These are phyloP conservation scores for Pelmatolapia mariae DNA, from an alignment of 2,113 vertebrate species.

Conservation along the genomic window DNA sequence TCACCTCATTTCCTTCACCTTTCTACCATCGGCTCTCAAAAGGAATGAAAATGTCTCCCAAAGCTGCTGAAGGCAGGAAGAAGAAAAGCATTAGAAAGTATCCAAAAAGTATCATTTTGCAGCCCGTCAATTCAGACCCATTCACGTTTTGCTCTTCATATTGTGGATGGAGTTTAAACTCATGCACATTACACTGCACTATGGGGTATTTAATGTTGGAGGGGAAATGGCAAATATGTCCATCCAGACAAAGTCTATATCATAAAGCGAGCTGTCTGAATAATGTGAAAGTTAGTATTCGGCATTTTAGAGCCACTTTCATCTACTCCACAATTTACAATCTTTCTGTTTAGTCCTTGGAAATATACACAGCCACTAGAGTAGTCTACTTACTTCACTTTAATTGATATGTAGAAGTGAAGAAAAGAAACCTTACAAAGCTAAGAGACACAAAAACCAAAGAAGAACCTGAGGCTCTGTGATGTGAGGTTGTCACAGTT, in stretches of 20 bases:
- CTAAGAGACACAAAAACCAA: background rate
- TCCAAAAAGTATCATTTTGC: background rate
- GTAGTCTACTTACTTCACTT: background rate
- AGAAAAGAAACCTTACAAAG: background rate
- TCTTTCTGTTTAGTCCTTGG: background rate
- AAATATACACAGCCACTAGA: background rate
- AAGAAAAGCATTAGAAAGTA: background rate
- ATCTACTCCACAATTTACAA: background rate
- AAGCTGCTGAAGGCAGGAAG: background rate
- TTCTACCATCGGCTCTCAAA: background rate
- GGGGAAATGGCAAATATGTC: background rate
- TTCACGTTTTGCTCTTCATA: background rate
- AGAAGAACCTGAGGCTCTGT: background rate
- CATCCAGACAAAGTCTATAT: background rate
- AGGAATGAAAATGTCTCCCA: background rate
- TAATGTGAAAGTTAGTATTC: background rate
- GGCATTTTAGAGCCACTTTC: background rate
- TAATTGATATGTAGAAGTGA: background rate
- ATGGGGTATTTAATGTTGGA: background rate
- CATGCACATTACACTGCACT: background rate
- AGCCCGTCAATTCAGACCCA: background rate
- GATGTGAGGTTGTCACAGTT: background rate
- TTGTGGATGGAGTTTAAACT: background rate
- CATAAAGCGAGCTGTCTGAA: background rate
- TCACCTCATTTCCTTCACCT: background rate